A percentile compares a stretch with the other conserved stretches of the same genome.
Evolutionary conservation across 1,140 invertebrate genomes (phyloP).

Genomic region (Solenopsis fugax): DNA sequence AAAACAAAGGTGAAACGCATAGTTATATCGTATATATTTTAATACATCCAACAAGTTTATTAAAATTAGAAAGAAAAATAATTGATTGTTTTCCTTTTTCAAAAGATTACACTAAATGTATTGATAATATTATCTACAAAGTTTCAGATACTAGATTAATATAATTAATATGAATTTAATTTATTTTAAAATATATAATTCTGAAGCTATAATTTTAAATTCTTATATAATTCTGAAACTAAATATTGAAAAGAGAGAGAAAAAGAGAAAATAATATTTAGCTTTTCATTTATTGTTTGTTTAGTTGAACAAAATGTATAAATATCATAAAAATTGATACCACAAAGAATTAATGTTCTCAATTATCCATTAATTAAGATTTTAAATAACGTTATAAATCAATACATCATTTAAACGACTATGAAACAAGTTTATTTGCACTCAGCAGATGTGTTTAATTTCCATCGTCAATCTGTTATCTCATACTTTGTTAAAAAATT

Average conservation of each 20-base stretch:
- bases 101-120: no score
- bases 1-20: background rate
- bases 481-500: background rate
- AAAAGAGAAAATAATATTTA: no score
- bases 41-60: no score
- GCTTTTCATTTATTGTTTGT: no score
- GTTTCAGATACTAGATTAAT: background rate
- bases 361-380: no score
- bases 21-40: no score
- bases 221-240: no score
- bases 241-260: no score
- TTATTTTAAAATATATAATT: conserved; percentile 3
- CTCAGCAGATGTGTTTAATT: background rate
- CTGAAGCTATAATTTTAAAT: no score
- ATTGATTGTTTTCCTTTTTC: no score
- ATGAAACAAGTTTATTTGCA: background rate
- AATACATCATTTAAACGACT: background rate
- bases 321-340: background rate
- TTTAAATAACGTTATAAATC: background rate
- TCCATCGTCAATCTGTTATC: background rate
- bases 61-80: no score
- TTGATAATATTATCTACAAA: background rate
- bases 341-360: background rate
- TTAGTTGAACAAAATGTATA: no score
- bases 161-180: background rate